phyloP scores from a whole-genome alignment of 2,113 vertebrate genomes.

The Scomber scombrus region DNA sequence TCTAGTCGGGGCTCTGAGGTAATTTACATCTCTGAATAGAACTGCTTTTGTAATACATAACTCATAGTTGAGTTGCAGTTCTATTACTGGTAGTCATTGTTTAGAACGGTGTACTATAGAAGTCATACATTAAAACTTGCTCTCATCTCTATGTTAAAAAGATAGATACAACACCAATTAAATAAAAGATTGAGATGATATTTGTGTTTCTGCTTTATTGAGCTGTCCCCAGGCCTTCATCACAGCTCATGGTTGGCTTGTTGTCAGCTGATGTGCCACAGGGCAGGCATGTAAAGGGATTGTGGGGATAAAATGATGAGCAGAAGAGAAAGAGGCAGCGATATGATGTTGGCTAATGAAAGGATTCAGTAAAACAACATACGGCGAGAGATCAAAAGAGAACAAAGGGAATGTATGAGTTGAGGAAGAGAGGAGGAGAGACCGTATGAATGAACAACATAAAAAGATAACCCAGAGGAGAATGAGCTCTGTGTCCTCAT shows the following conservation, averaged over 20 bases:
- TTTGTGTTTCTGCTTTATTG: conserved; percentile 10
- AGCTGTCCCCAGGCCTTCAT: background rate
- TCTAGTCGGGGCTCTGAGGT: background rate
- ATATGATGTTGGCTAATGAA: conserved; percentile 26
- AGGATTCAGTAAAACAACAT: background rate
- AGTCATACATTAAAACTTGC: background rate
- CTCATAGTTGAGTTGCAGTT: background rate
- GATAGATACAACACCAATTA: background rate
- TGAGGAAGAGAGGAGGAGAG: background rate
- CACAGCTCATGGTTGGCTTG: background rate
- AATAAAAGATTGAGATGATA: background rate
- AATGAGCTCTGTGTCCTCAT: background rate
- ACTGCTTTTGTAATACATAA: background rate
- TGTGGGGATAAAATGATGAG: conserved; percentile 14
- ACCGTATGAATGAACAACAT: background rate
- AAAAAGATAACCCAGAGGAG: conserved; percentile 1
- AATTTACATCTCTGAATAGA: background rate
- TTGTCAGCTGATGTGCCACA: conserved; percentile 26
- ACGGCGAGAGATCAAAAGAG: conserved; percentile 10
- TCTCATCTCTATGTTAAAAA: background rate
- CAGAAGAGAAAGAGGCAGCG: conserved; percentile 6
- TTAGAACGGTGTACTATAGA: too few species aligned
- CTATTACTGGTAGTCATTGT: background rate
- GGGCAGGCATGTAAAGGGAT: conserved; percentile 38
- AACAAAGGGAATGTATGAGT: background rate